Base-by-base conservation (phyloP, 37 sponge, comb jelly and placozoan species). In the Chondrilla cf. caribensis region DNA sequence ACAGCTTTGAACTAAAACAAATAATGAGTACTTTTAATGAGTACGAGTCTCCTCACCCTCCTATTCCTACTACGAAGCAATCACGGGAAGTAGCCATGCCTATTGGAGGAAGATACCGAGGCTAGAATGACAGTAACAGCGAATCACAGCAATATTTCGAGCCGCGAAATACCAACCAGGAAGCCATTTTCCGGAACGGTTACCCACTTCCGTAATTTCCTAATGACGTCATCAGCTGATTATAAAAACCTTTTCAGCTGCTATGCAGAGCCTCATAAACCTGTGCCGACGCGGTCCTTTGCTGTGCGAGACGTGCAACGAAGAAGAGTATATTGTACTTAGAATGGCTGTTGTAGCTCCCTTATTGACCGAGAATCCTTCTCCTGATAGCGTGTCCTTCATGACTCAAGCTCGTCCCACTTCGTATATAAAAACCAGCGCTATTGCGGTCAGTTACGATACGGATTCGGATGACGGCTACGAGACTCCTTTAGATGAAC, bases 391-490 rank as follows among this genome's bases (percentile, higher is more conserved):
- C 51, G 11, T 47, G 6, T 54, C 79, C 31, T 28, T 58, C 37
- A 60, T 38, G 75, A 84, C 60, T 4, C 73, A 42, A 33, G 70
- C 29, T 15, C 26, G 38, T 3, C 40, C 62, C 11, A 41, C 41
- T 18, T 38, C 41, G 32, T 35, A 62, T 32, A 33, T 60, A 22
- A 37, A 25, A 25, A 44, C 78, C 38, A n/a, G 5, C 14, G 54
- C 28, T 42, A n/a, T n/a, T n/a, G 15, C 31, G 2, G 35, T 57
- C 2, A 11, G 6, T 47, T 47, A 11, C 51, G 70, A 51, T 3
- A 68, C 68, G 36, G 90, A 89, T 41, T 89, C 90, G 9, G 90
- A 89, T 64, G 86, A 42, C 6, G 89, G 89, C 18, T 89, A 89
- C 70, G 82, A 24, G 24, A 89, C 89, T 3, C 89, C 85, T 0